phyloP scores from a whole-genome alignment of 1,140 invertebrate genomes.

The Glomeris maerens region DNA sequence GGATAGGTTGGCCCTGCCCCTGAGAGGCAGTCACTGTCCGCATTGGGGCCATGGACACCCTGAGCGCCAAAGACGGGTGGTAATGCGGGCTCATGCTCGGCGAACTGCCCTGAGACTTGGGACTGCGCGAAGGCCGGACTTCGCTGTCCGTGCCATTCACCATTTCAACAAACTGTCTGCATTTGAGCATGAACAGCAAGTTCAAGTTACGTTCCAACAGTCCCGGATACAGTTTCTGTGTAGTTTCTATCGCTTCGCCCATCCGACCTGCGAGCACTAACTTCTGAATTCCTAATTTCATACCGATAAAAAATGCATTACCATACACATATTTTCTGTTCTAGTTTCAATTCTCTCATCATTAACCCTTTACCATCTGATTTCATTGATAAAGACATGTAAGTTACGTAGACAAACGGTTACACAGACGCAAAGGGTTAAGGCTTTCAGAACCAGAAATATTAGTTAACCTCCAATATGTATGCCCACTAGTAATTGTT shows the following conservation, averaged over 20 bases:
- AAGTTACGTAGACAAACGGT: slow-evolving; percentile 11
- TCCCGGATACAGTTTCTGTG: slow-evolving; percentile 74
- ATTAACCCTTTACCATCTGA: background rate
- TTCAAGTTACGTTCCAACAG: slow-evolving; percentile 78
- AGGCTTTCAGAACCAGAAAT: too few relatives aligned
- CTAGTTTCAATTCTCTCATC: background rate
- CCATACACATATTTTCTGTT: slow-evolving; percentile 10
- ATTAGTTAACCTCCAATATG: too few relatives aligned
- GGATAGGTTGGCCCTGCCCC: too few relatives aligned
- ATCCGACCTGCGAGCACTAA: slow-evolving; percentile 79
- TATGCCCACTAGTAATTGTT: too few relatives aligned
- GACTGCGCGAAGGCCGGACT: slow-evolving; percentile 19
- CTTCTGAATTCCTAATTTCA: slow-evolving; percentile 69
- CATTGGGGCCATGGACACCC: slow-evolving; percentile 26
- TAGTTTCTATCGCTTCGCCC: slow-evolving; percentile 85
- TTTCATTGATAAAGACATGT: background rate
- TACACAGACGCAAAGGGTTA: too few relatives aligned
- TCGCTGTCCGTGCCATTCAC: slow-evolving; percentile 38
- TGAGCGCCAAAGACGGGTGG: slow-evolving; percentile 21
- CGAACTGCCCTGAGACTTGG: slow-evolving; percentile 19
- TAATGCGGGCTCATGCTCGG: slow-evolving; percentile 23
- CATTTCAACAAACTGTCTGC: slow-evolving; percentile 90
- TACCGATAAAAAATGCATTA: slow-evolving; percentile 8
- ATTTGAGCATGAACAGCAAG: slow-evolving; percentile 85
- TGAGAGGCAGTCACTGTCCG: slow-evolving; percentile 57